Percentiles rank a stretch among this genome's conserved stretches.
phyloP scores from a whole-genome alignment of 2,888 invertebrate genomes.

The Campaea margaritaria region DNA sequence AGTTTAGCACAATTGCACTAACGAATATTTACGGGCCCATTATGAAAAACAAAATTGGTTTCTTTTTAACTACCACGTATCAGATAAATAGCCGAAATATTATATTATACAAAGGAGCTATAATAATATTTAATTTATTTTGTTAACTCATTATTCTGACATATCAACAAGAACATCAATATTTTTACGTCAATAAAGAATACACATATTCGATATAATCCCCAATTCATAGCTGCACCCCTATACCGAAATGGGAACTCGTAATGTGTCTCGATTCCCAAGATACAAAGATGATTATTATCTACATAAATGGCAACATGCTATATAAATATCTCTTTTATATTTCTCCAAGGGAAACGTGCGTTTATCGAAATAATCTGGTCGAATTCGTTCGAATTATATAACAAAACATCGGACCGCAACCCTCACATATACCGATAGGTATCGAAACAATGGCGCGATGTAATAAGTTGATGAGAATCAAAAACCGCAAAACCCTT shows the following conservation, averaged over 20 bases:
- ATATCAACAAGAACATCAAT: slow-evolving; percentile 23
- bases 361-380: slow-evolving; percentile 51
- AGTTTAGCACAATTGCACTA: no score
- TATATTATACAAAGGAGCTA: background rate
- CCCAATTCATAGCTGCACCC: slow-evolving; percentile 20
- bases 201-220: slow-evolving; percentile 17
- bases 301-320: slow-evolving; percentile 65
- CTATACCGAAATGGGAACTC: slow-evolving; percentile 49
- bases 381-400: slow-evolving; percentile 43
- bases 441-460: no score
- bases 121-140: background rate
- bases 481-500: no score
- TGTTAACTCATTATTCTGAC: background rate
- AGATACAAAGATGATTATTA: slow-evolving; percentile 71
- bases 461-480: no score
- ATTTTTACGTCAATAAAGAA: slow-evolving; percentile 4
- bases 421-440: no score
- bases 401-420: slow-evolving; percentile 64
- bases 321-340: slow-evolving; percentile 56
- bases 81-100: background rate
- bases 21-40: no score
- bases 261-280: slow-evolving; percentile 67
- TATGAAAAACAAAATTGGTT: no score
- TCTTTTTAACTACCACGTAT: no score
- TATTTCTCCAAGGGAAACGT: slow-evolving; percentile 50